These are phyloP conservation scores for Drosophila ustulata DNA, from an alignment of 2,888 invertebrate genomes.

Conservation along the genomic window DNA sequence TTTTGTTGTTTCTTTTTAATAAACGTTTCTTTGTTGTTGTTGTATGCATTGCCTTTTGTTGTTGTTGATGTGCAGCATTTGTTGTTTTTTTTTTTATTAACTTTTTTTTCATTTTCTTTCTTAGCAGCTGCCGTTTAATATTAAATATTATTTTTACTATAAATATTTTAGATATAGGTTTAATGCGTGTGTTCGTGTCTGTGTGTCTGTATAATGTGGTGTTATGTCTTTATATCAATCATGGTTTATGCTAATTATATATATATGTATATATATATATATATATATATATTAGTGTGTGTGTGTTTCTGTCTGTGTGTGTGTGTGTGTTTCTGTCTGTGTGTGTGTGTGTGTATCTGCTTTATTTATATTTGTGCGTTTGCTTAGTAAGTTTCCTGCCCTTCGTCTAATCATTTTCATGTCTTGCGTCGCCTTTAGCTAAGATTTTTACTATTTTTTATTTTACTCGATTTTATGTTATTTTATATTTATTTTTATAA, in stretches of 20 bases:
- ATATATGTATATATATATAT: conserved; percentile 11
- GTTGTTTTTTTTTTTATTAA: conserved; percentile 33
- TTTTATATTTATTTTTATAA: conserved; percentile 63
- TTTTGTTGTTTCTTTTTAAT: conserved; percentile 57
- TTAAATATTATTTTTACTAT: conserved; percentile 73
- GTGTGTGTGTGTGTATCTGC: conserved; percentile 14
- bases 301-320: conserved; percentile 6
- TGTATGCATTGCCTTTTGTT: conserved; percentile 45
- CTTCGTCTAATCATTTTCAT: conserved; percentile 10
- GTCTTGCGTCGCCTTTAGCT: conserved; percentile 42
- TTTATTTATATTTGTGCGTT: conserved; percentile 22
- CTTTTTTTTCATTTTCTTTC: conserved; percentile 30
- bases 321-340: conserved; percentile 5
- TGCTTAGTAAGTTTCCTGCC: conserved; percentile 43
- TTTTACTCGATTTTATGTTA: conserved; percentile 52
- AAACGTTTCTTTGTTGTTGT: conserved; percentile 55
- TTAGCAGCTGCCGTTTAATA: conserved; percentile 53
- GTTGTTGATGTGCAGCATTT: conserved; percentile 43
- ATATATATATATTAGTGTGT: conserved; percentile 7
- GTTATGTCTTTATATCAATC: conserved; percentile 15
- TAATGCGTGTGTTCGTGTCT: conserved; percentile 37
- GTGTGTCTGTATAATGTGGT: conserved; percentile 14
- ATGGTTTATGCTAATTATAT: conserved; percentile 42
- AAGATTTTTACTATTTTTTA: conserved; percentile 55
- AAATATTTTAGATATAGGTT: conserved; percentile 67